phyloP scores from a whole-genome alignment of 1,140 invertebrate species.

The Papilio xuthus region DNA sequence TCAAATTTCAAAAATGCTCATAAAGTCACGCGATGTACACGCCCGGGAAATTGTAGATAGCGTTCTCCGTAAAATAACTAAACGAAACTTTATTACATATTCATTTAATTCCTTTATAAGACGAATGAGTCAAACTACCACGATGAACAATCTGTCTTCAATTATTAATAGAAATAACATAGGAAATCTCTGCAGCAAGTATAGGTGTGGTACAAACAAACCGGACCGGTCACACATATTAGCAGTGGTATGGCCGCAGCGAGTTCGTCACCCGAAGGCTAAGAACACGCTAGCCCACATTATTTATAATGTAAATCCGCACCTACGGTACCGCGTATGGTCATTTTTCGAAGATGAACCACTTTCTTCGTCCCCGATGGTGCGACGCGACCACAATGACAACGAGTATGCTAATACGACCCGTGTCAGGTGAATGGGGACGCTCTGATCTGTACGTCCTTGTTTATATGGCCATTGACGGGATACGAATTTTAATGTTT shows the following conservation, averaged over 20 bases:
- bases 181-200: not conserved
- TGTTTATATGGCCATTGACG: constrained; percentile 48
- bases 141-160: not conserved
- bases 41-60: not conserved
- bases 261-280: constrained; percentile 1
- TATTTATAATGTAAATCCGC: constrained; percentile 66
- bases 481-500: constrained; percentile 13
- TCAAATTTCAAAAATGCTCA: not conserved
- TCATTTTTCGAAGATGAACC: constrained; percentile 66
- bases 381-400: constrained; percentile 54
- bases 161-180: not conserved
- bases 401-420: constrained; percentile 62
- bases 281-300: constrained; percentile 11
- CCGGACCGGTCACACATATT: not conserved
- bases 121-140: not conserved
- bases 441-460: constrained; percentile 46
- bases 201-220: constrained; percentile 18
- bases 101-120: not conserved
- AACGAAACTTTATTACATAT: not conserved
- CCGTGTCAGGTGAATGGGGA: constrained; percentile 39
- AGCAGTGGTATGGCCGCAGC: not conserved
- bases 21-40: not conserved
- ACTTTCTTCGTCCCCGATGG: constrained; percentile 70
- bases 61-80: not conserved
- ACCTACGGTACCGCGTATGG: constrained; percentile 55